phyloP scores from a whole-genome alignment of 2,113 vertebrate species.

The Ameiurus melas region DNA sequence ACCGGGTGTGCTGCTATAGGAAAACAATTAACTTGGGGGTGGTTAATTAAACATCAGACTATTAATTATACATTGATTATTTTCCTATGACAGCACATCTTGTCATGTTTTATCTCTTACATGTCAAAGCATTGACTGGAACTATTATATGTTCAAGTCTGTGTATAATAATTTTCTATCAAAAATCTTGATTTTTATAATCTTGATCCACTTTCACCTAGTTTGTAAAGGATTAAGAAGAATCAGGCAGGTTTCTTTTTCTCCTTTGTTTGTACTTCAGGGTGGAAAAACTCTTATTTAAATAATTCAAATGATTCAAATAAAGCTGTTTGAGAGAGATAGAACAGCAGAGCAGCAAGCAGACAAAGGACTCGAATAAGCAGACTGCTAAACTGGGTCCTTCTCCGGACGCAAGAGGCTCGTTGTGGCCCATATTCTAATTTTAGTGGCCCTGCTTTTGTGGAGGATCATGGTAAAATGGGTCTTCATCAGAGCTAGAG shows the following conservation, averaged over 20 bases:
- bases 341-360: constrained; percentile 32
- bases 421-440: constrained; percentile 74
- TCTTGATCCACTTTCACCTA: background rate
- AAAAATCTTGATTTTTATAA: too few species aligned
- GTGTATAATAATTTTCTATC: background rate
- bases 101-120: background rate
- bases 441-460: constrained; percentile 71
- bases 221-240: too few species aligned
- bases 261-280: background rate
- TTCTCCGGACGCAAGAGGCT: constrained; percentile 63
- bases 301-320: constrained; percentile 15
- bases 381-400: constrained; percentile 72
- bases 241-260: background rate
- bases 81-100: background rate
- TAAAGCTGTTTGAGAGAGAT: constrained; percentile 26
- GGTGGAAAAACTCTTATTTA: background rate
- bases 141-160: background rate
- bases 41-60: background rate
- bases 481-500: constrained; percentile 62
- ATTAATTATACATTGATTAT: background rate
- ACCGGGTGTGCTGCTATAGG: background rate
- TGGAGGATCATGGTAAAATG: constrained; percentile 68
- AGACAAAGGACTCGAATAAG: constrained; percentile 49
- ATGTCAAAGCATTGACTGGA: background rate
- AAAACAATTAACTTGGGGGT: background rate